Evolutionary conservation across 1,140 invertebrate genomes (phyloP).

Genomic region (Drosophila quadrilineata): DNA sequence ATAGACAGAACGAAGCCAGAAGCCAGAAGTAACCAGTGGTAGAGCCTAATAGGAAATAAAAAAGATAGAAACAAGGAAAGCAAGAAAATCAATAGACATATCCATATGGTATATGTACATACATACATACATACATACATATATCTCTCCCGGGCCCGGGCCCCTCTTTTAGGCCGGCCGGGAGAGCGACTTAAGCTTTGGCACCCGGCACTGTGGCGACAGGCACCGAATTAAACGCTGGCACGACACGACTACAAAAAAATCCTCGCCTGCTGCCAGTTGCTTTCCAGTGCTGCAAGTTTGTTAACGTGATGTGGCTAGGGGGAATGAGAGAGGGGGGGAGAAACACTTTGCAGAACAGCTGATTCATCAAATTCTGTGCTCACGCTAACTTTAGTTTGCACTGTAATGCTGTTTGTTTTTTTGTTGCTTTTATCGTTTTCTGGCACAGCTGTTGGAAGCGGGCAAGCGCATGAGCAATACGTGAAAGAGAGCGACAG

Average conservation of each 20-base stretch:
- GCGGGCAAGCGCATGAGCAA: conserved; percentile 40
- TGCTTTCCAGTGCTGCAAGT: conserved; percentile 46
- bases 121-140: too few relatives aligned
- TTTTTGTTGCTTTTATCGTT: conserved; percentile 28
- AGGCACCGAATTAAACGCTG: conserved; percentile 19
- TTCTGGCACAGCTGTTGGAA: conserved; percentile 39
- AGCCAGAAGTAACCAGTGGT: conserved; percentile 7
- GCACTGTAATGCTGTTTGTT: conserved; percentile 23
- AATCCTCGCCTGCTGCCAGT: conserved; percentile 11
- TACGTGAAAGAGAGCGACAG: neutral
- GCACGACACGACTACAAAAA: conserved; percentile 28
- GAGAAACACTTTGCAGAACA: conserved; percentile 47
- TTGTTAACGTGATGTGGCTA: too few relatives aligned
- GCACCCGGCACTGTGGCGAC: conserved; percentile 31
- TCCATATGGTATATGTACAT: conserved; percentile 66
- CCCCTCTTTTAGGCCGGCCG: conserved; percentile 36
- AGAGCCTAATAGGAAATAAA: too few relatives aligned
- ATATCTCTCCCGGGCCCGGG: too few relatives aligned
- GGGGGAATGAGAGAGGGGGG: neutral
- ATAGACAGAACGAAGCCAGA: conserved; percentile 32
- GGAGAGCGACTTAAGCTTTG: conserved; percentile 28
- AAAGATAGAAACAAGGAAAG: too few relatives aligned
- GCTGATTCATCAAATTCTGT: conserved; percentile 62
- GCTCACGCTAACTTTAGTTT: conserved; percentile 1
- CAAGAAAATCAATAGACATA: conserved; percentile 67